These are phyloP conservation scores for Pogonognathellus flavescens DNA, from an alignment of 1,140 invertebrate genomes.

Conservation along the genomic window DNA sequence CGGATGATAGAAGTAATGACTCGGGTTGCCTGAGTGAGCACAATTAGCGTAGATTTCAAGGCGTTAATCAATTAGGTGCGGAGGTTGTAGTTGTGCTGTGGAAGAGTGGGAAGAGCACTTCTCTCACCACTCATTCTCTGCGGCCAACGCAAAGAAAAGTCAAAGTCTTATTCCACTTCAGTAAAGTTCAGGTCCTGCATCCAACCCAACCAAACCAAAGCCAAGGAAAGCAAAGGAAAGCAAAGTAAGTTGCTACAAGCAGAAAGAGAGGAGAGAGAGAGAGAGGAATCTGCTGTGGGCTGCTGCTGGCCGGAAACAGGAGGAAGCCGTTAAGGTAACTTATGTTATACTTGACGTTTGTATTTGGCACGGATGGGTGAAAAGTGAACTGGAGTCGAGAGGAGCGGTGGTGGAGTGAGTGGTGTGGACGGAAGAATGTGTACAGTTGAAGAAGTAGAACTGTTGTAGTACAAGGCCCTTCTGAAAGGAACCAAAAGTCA, in stretches of 20 bases:
- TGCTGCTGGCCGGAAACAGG: not conserved
- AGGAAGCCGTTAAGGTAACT: constrained; percentile 43
- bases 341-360: constrained; percentile 45
- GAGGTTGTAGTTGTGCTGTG: too few species aligned
- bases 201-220: too few species aligned
- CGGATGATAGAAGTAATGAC: not conserved
- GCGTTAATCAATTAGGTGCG: constrained; percentile 36
- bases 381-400: constrained; percentile 13
- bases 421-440: too few species aligned
- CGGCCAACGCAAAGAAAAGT: constrained; percentile 21
- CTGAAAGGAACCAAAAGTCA: too few species aligned
- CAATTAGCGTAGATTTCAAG: constrained; percentile 28
- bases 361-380: constrained; percentile 43
- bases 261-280: too few species aligned
- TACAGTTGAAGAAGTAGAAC: too few species aligned
- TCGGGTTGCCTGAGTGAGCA: constrained; percentile 31
- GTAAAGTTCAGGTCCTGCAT: not conserved
- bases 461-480: too few species aligned
- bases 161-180: constrained; percentile 28
- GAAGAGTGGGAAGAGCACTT: constrained; percentile 11
- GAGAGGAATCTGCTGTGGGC: not conserved
- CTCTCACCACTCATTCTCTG: not conserved
- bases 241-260: too few species aligned
- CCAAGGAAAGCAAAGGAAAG: too few species aligned
- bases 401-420: not conserved